Conservation (phyloP, 2,113 vertebrate genomes). For the Aegotheles bennettii region DNA sequence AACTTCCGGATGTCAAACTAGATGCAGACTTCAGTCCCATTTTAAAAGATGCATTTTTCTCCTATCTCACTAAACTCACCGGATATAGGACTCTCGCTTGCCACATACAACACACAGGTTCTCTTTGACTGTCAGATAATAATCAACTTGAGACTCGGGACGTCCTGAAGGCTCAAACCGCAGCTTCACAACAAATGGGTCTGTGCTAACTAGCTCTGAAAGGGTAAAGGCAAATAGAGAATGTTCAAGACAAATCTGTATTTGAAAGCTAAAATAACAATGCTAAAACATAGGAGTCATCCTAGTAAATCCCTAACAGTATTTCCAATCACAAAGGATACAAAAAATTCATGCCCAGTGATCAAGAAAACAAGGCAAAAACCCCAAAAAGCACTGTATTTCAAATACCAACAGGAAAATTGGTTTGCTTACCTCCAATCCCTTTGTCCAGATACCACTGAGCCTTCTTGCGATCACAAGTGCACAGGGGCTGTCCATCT, state of each 20-base stretch:
- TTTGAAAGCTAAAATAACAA: neutral
- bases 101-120: conserved; percentile 97
- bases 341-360: neutral
- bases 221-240: neutral
- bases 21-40: neutral
- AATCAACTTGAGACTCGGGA: conserved; percentile 92
- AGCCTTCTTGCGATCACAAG: conserved; percentile 97
- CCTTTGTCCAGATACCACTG: conserved; percentile 98
- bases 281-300: neutral
- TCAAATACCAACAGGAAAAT: neutral
- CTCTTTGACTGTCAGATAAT: conserved; percentile 93
- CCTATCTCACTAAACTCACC: conserved; percentile 72
- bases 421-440: conserved; percentile 85
- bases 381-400: neutral
- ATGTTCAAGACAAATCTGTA: neutral
- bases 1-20: neutral
- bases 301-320: neutral
- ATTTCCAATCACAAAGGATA: neutral
- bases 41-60: neutral
- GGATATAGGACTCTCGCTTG: conserved; percentile 92
- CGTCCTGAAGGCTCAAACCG: conserved; percentile 94
- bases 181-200: conserved; percentile 90
- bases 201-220: conserved; percentile 87
- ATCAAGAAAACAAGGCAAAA: neutral
- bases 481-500: conserved; percentile 94